Evolutionary conservation across 2,797 vertebrate species (phyloP).

Genomic region (Eupleurogrammus muticus): DNA sequence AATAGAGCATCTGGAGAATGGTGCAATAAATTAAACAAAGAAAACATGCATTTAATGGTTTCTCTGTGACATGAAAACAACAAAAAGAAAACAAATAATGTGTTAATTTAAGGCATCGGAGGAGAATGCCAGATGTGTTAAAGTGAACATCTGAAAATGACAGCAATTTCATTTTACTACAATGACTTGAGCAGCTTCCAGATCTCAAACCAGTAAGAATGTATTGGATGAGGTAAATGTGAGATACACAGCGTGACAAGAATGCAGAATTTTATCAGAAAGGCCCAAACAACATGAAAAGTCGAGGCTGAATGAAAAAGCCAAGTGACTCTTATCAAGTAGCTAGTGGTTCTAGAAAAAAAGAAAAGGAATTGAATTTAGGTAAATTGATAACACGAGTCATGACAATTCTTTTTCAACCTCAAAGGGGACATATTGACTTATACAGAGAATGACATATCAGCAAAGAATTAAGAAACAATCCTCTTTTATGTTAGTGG

Average conservation of each 20-base stretch:
- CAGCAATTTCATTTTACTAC: slow-evolving; percentile 25
- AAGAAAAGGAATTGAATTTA: slow-evolving; percentile 1
- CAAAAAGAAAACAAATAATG: slow-evolving; percentile 33
- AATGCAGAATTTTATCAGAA: background rate
- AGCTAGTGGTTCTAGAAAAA: background rate
- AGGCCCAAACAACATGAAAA: background rate
- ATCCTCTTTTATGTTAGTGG: slow-evolving; percentile 68
- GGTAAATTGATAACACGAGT: slow-evolving; percentile 45
- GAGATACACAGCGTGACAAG: no score
- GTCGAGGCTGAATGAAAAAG: slow-evolving; percentile 9
- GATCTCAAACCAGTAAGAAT: background rate
- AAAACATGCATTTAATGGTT: slow-evolving; percentile 24
- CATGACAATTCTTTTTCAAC: slow-evolving; percentile 49
- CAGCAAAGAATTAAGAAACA: slow-evolving; percentile 74
- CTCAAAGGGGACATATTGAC: slow-evolving; percentile 50
- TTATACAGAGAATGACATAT: slow-evolving; percentile 57
- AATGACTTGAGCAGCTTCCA: background rate
- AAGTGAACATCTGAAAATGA: slow-evolving; percentile 29
- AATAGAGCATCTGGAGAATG: slow-evolving; percentile 21
- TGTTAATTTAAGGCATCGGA: slow-evolving; percentile 29
- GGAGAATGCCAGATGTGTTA: slow-evolving; percentile 15
- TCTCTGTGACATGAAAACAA: no score
- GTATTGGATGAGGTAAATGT: background rate
- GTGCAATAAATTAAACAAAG: slow-evolving; percentile 25
- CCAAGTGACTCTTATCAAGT: background rate